phyloP scores from a whole-genome alignment of 2,797 vertebrate species.

The Premnoplex brunnescens region DNA sequence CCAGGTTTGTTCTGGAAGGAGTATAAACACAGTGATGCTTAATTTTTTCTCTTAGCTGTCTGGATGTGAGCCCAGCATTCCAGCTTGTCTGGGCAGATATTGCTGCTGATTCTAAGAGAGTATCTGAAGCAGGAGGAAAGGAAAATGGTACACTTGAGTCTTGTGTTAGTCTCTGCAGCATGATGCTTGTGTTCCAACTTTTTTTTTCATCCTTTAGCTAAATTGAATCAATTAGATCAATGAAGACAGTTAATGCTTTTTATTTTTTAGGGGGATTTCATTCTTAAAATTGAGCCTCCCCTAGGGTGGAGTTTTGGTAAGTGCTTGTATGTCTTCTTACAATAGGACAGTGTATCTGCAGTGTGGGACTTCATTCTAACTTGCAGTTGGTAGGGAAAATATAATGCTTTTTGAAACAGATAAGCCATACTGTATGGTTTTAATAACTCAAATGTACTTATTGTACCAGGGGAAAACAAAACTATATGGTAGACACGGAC shows the following conservation, averaged over 20 bases:
- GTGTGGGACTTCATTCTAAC: not conserved
- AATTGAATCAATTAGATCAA: not conserved
- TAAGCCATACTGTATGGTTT: not conserved
- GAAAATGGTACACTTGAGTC: not conserved
- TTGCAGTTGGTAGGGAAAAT: not conserved
- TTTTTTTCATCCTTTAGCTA: not conserved
- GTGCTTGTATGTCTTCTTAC: constrained; percentile 25
- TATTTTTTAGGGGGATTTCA: constrained; percentile 90
- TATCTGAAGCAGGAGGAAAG: not conserved
- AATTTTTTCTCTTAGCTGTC: not conserved
- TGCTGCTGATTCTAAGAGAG: not conserved
- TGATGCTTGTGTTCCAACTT: not conserved
- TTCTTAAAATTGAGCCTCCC: constrained; percentile 97
- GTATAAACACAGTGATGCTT: not conserved
- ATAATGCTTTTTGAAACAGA: not conserved
- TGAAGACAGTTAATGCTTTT: not conserved
- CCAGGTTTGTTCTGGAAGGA: not conserved
- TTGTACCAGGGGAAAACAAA: not conserved
- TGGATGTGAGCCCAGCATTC: not conserved
- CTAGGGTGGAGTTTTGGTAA: constrained; percentile 98
- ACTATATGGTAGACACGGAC: not conserved
- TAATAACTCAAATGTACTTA: not conserved
- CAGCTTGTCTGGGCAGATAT: not conserved
- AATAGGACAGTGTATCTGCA: not conserved
- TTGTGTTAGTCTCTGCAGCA: not conserved